A percentile compares a stretch with the other conserved stretches of the same genome.
phyloP scores from a whole-genome alignment of 92 coral and sea anemone species.

The Epizoanthus rinbou region DNA sequence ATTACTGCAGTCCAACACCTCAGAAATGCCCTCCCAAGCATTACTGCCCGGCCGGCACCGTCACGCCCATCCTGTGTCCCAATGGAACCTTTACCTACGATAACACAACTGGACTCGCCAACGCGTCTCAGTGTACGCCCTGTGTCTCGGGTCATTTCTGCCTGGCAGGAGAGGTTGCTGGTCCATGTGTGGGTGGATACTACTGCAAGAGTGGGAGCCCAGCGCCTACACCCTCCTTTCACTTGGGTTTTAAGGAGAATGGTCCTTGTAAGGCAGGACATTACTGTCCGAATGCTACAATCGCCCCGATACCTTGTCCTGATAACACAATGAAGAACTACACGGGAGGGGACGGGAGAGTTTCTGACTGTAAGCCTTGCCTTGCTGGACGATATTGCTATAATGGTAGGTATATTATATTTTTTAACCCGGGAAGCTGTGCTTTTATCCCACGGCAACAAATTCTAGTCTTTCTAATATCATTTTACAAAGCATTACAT shows the following conservation, averaged over 20 bases:
- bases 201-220: slow-evolving; percentile 97
- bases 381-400: slow-evolving; percentile 89
- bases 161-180: slow-evolving; percentile 79
- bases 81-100: slow-evolving; percentile 91
- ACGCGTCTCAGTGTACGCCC: slow-evolving; percentile 79
- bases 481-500: too few species aligned
- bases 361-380: slow-evolving; percentile 87
- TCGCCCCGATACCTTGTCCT: slow-evolving; percentile 89
- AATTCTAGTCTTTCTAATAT: too few species aligned
- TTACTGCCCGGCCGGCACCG: slow-evolving; percentile 92
- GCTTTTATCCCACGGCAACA: too few species aligned
- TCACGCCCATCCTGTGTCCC: slow-evolving; percentile 79
- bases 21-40: slow-evolving; percentile 80
- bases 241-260: slow-evolving; percentile 72
- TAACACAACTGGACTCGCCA: slow-evolving; percentile 76
- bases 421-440: too few species aligned
- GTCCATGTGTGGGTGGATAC: slow-evolving; percentile 88
- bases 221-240: slow-evolving; percentile 66
- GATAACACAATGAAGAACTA: slow-evolving; percentile 89
- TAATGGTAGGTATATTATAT: slow-evolving; percentile 67
- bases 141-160: slow-evolving; percentile 89
- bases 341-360: slow-evolving; percentile 85
- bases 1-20: slow-evolving; percentile 75
- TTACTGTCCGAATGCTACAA: slow-evolving; percentile 92
- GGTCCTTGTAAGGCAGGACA: slow-evolving; percentile 90